Evolutionary conservation across 2,888 invertebrate genomes (phyloP).

Genomic region (Calameuta idolon): DNA sequence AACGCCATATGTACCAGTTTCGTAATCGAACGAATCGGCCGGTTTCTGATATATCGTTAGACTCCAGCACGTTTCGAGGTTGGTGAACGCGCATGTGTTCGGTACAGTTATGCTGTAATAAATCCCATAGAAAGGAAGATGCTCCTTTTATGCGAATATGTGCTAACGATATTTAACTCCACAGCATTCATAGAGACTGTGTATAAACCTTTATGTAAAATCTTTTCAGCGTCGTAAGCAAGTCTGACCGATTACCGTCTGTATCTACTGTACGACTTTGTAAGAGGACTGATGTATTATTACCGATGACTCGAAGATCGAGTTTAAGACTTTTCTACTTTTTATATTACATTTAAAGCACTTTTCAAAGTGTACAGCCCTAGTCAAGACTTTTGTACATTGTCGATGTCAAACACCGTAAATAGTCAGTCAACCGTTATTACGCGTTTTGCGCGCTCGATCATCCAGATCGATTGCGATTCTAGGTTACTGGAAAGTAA

Average conservation of each 20-base stretch:
- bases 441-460: background rate
- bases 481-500: slow-evolving; percentile 7
- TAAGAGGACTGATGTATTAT: background rate
- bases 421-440: background rate
- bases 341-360: background rate
- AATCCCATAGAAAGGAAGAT: slow-evolving; percentile 28
- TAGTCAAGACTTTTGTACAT: background rate
- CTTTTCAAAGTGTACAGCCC: background rate
- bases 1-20: background rate
- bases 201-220: background rate
- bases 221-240: background rate
- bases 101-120: slow-evolving; percentile 10
- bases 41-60: background rate
- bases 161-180: background rate
- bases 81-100: background rate
- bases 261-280: background rate
- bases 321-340: background rate
- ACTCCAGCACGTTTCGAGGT: background rate
- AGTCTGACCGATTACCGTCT: background rate
- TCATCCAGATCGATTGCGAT: background rate
- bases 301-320: background rate
- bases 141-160: slow-evolving; percentile 15
- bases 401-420: background rate
- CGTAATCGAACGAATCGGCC: background rate
- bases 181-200: background rate